Base-by-base conservation (phyloP, 1,140 invertebrate species). In the Glossosoma conforme region DNA sequence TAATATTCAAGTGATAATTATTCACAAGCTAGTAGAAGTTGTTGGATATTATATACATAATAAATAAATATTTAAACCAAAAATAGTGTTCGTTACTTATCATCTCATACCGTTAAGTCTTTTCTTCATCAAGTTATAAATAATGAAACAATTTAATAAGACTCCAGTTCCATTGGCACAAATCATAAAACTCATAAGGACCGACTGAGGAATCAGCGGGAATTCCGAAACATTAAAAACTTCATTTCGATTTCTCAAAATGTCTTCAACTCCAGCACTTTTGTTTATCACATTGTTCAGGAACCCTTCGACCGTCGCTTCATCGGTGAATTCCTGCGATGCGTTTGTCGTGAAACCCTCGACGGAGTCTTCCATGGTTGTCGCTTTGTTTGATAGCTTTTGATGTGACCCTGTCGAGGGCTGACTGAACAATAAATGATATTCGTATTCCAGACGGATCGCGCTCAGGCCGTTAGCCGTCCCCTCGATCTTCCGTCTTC, bases 81-180 rank as follows among this genome's bases (percentile, higher is more conserved):
- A n/a, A n/a, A n/a, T n/a, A n/a, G n/a, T n/a, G n/a, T n/a, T n/a
- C n/a, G n/a, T n/a, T n/a, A n/a, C n/a, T n/a, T n/a, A n/a, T n/a
- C n/a, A n/a, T n/a, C n/a, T 19, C 38, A 15, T 44, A 52, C 54
- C 54, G 24, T 38, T 48, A 9, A 45, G 36, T n/a, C 42, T 20
- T 18, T 56, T 56, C 25, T 52, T 46, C n/a, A 47, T 15, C 13
- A 48, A 19, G 15, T 38, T 32, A 10, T 21, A 22, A 3, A 56
- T 33, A 33, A 56, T 40, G 3, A 49, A 14, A 15, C 49, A 8
- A 36, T 58, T 58, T 14, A 54, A 41, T 10, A 58, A 13, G 9
- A 58, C 43, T 28, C 51, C 56, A 13, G 44, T 32, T 40, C 43
- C 52, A 21, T 52, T 54, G n/a, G 47, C 47, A 13, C 44, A 40